Conservation (phyloP, 2,888 invertebrate species). For the Apodemia duryi region DNA sequence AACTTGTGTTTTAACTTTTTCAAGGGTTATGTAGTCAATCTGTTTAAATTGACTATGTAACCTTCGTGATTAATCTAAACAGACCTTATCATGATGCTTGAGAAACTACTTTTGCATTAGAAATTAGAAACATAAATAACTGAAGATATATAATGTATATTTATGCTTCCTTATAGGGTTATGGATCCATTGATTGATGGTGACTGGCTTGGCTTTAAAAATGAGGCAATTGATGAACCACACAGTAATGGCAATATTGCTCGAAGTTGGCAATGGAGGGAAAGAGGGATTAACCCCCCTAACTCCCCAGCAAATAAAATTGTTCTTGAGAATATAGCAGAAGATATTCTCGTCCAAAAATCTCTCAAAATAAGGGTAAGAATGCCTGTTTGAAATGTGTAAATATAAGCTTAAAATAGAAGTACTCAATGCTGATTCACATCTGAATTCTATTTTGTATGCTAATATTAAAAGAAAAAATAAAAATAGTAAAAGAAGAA, state of each 20-base stretch:
- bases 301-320: constrained; percentile 64
- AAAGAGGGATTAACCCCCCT: constrained; percentile 59
- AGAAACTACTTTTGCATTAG: too few species aligned
- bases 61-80: too few species aligned
- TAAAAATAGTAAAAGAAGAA: too few species aligned
- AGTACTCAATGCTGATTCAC: too few species aligned
- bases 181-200: constrained; percentile 68
- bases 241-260: constrained; percentile 58
- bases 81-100: too few species aligned
- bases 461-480: too few species aligned
- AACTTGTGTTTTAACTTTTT: too few species aligned
- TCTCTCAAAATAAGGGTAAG: constrained; percentile 81
- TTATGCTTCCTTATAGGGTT: constrained; percentile 33
- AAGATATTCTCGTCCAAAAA: constrained; percentile 82
- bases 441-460: too few species aligned
- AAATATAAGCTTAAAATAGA: too few species aligned
- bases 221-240: constrained; percentile 58
- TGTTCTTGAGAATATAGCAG: constrained; percentile 81
- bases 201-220: constrained; percentile 66
- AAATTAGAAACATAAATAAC: too few species aligned
- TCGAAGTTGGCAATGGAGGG: constrained; percentile 70
- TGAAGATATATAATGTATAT: neutral
- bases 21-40: too few species aligned
- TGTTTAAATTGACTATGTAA: too few species aligned
- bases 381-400: neutral